phyloP scores from a whole-genome alignment of 2,888 invertebrate species.

The Drosophila suboccidentalis region DNA sequence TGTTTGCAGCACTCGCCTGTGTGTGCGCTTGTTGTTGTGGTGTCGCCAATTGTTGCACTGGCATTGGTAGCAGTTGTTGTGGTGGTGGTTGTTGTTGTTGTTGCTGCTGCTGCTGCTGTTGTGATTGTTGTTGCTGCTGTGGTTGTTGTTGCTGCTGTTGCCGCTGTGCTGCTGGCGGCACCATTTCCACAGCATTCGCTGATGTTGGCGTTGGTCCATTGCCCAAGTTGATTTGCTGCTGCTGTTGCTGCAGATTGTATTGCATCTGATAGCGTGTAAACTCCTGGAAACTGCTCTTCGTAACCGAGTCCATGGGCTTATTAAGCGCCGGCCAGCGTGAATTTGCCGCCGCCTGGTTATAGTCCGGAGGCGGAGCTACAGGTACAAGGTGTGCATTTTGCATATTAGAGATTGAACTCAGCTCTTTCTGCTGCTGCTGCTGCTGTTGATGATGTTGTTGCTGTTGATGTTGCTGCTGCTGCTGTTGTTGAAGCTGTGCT shows the following conservation, averaged over 20 bases:
- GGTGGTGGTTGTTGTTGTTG: constrained; percentile 33
- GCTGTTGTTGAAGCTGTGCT: constrained; percentile 48
- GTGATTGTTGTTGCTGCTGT: constrained; percentile 34
- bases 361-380: constrained; percentile 81
- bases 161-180: constrained; percentile 14
- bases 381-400: constrained; percentile 74
- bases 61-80: constrained; percentile 31
- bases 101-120: constrained; percentile 43
- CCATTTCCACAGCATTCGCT: constrained; percentile 34
- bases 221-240: constrained; percentile 82
- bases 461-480: constrained; percentile 37
- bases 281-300: constrained; percentile 88
- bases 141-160: constrained; percentile 11
- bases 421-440: constrained; percentile 47
- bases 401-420: constrained; percentile 53
- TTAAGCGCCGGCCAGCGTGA: constrained; percentile 85
- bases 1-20: constrained; percentile 30
- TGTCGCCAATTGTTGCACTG: constrained; percentile 24
- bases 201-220: constrained; percentile 83
- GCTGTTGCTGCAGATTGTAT: constrained; percentile 87
- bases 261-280: constrained; percentile 89
- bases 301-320: constrained; percentile 88
- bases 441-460: constrained; percentile 43
- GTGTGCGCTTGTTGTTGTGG: constrained; percentile 26
- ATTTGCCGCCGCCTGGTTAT: constrained; percentile 80